These are phyloP conservation scores for Lasioglossum villosulum DNA, from an alignment of 2,888 invertebrate genomes.

Conservation along the genomic window DNA sequence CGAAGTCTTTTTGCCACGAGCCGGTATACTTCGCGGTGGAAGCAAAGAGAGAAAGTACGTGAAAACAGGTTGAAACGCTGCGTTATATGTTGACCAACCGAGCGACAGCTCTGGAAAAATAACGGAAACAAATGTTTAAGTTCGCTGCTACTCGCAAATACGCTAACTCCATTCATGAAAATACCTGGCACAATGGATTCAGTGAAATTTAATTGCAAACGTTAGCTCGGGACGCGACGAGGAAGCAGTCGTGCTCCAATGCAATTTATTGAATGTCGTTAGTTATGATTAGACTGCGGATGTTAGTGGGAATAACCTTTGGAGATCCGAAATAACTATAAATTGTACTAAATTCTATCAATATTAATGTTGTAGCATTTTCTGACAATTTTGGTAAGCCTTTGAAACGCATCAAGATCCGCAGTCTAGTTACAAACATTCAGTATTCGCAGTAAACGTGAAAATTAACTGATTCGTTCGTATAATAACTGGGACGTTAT, in stretches of 20 bases:
- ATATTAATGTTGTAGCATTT: too few species aligned
- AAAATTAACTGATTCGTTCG: too few species aligned
- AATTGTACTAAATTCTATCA: too few species aligned
- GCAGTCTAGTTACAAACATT: too few species aligned
- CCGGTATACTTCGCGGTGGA: slow-evolving; percentile 23
- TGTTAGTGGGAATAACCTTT: too few species aligned
- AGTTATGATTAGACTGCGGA: too few species aligned
- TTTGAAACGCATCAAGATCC: too few species aligned
- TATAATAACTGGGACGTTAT: too few species aligned
- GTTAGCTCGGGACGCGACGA: background rate
- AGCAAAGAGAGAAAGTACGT: slow-evolving; percentile 60
- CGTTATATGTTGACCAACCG: slow-evolving; percentile 4
- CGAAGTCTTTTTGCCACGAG: slow-evolving; percentile 25
- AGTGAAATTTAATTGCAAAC: background rate
- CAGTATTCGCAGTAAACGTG: too few species aligned
- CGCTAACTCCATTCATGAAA: background rate
- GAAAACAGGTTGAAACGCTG: slow-evolving; percentile 55
- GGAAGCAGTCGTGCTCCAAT: background rate
- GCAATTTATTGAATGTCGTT: background rate
- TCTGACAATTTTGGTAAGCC: too few species aligned
- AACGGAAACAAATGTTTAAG: background rate
- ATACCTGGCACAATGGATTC: background rate
- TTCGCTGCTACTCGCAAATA: background rate
- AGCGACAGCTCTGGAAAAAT: slow-evolving; percentile 16
- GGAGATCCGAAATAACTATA: too few species aligned